These are phyloP conservation scores for Frieseomelitta varia DNA, from an alignment of 1,140 invertebrate genomes.

Conservation along the genomic window DNA sequence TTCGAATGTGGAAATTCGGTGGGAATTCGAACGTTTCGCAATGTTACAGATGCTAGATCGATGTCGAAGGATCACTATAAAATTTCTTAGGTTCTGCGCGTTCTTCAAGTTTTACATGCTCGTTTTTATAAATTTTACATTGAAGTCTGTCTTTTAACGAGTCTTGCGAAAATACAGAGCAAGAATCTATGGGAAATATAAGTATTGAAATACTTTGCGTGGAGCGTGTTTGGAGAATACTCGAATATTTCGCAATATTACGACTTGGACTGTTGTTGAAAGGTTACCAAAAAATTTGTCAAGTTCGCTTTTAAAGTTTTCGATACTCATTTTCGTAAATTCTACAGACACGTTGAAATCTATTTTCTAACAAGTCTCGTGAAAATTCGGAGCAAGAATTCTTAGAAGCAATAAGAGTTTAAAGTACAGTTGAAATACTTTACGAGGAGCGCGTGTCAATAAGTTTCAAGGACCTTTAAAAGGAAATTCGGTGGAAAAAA, in stretches of 20 bases:
- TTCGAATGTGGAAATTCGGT: too few species aligned
- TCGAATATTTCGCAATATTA: too few species aligned
- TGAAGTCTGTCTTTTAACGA: not conserved
- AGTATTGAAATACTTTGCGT: not conserved
- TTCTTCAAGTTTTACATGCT: not conserved
- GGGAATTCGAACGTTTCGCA: not conserved
- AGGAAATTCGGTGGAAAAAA: not conserved
- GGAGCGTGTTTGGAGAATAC: too few species aligned
- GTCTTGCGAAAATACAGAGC: not conserved
- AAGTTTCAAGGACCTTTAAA: too few species aligned
- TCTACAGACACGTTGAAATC: not conserved
- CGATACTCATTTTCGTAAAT: too few species aligned
- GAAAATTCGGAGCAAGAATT: not conserved
- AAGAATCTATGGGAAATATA: not conserved
- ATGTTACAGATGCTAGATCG: not conserved
- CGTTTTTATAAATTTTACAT: not conserved
- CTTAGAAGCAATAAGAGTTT: not conserved
- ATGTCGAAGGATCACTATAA: too few species aligned
- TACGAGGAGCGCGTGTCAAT: too few species aligned
- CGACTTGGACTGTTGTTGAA: too few species aligned
- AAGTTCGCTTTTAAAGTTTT: too few species aligned
- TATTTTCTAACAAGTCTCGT: too few species aligned
- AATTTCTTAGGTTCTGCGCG: too few species aligned
- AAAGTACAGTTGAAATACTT: not conserved
- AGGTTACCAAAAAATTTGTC: too few species aligned